phyloP scores from a whole-genome alignment of 2,888 invertebrate genomes.

The Minunthozetes semirufus region DNA sequence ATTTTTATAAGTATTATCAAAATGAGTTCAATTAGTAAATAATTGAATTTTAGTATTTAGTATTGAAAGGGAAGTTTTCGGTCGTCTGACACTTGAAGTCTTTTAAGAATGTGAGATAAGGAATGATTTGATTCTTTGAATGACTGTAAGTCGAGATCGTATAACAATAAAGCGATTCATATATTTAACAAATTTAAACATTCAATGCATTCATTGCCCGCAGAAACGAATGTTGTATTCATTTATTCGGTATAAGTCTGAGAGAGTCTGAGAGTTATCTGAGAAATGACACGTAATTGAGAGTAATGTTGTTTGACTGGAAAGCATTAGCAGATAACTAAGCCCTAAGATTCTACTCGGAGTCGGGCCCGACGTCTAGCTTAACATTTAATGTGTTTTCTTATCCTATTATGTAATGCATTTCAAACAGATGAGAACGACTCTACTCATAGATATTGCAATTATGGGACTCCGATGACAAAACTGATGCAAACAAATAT shows the following conservation, averaged over 20 bases:
- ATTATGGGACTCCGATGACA: too few relatives aligned
- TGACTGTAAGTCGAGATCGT: background rate
- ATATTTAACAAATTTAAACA: background rate
- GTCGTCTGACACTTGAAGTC: background rate
- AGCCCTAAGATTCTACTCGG: background rate
- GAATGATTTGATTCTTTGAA: background rate
- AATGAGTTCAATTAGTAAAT: too few relatives aligned
- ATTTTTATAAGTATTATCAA: too few relatives aligned
- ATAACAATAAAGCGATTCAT: conserved; percentile 1
- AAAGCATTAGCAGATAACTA: background rate
- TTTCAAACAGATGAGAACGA: background rate
- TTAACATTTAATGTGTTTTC: background rate
- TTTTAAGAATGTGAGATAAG: background rate
- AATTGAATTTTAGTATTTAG: too few relatives aligned
- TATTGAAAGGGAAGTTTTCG: too few relatives aligned
- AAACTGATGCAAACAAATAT: background rate
- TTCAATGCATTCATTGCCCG: background rate
- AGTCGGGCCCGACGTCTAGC: background rate
- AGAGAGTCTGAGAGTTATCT: background rate
- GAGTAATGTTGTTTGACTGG: conserved; percentile 14
- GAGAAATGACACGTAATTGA: conserved; percentile 12
- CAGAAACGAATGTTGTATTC: background rate
- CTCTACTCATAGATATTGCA: too few relatives aligned
- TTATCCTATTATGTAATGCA: background rate
- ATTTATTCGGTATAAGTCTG: background rate